Conservation (phyloP, 2,888 invertebrate genomes). For the Ptycholaimellus sp. region DNA sequence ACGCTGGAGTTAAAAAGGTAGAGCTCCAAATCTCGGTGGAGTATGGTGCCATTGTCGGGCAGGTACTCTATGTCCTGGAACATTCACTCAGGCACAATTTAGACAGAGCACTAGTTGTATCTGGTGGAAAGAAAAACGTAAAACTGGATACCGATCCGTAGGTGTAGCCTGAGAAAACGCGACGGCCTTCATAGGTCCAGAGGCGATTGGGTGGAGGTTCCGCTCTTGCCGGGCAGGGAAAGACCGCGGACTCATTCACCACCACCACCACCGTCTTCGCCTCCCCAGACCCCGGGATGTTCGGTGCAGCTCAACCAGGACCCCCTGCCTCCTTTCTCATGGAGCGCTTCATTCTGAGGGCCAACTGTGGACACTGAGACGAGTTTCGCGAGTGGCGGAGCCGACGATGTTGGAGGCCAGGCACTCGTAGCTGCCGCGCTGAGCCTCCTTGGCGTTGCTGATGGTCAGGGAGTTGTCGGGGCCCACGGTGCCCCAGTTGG, state of each 20-base stretch:
- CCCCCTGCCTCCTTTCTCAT: no score
- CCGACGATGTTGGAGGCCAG: constrained; percentile 26
- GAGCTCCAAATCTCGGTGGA: no score
- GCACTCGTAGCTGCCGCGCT: constrained; percentile 29
- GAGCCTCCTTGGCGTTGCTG: constrained; percentile 13
- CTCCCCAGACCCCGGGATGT: constrained; percentile 12
- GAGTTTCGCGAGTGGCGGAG: constrained; percentile 17
- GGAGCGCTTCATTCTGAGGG: no score
- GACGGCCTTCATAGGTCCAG: constrained; percentile 20
- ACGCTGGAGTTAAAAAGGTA: no score
- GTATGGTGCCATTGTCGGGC: no score
- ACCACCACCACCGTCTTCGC: constrained; percentile 11
- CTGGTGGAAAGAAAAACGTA: no score
- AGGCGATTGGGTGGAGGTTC: constrained; percentile 19
- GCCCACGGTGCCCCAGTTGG: constrained; percentile 13
- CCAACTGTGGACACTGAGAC: constrained; percentile 22
- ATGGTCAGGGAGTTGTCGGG: constrained; percentile 15
- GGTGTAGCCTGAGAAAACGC: constrained; percentile 8
- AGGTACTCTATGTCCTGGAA: no score
- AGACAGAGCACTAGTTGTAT: no score
- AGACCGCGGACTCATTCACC: constrained; percentile 15
- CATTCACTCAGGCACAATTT: no score
- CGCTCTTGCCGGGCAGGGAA: constrained; percentile 21
- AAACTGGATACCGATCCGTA: constrained; percentile 9
- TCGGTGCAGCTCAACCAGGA: no score